Conservation (phyloP, 2,888 invertebrate genomes). For the Gortyna flavago region DNA sequence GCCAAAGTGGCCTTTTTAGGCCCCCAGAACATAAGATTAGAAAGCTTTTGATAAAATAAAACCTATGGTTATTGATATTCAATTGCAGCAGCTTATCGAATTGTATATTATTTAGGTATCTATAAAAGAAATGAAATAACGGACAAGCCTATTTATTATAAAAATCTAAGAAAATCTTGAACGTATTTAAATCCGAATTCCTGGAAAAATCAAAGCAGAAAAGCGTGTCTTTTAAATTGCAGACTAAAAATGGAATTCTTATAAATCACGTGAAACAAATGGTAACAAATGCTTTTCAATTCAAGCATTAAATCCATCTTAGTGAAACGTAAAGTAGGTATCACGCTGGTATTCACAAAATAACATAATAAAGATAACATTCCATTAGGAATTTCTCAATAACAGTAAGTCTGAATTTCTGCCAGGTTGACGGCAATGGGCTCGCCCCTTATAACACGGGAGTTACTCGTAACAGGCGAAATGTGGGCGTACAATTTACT, state of each 20-base stretch:
- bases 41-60: neutral
- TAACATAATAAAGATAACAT: neutral
- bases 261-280: conserved; percentile 1
- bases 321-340: neutral
- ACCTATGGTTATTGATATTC: neutral
- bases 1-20: too few relatives aligned
- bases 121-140: neutral
- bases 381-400: neutral
- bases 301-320: neutral
- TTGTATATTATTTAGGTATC: neutral
- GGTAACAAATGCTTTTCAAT: neutral
- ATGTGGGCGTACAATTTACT: neutral
- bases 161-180: neutral
- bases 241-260: neutral
- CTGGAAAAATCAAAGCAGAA: neutral
- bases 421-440: neutral
- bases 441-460: too few relatives aligned
- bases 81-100: neutral
- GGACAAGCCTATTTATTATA: neutral
- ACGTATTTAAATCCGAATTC: neutral
- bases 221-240: neutral
- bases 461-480: too few relatives aligned
- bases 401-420: neutral
- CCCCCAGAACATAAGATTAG: neutral
- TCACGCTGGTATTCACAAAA: neutral